These are phyloP conservation scores for Apodemia hepburni DNA, from an alignment of 2,888 invertebrate genomes.

Conservation along the genomic window DNA sequence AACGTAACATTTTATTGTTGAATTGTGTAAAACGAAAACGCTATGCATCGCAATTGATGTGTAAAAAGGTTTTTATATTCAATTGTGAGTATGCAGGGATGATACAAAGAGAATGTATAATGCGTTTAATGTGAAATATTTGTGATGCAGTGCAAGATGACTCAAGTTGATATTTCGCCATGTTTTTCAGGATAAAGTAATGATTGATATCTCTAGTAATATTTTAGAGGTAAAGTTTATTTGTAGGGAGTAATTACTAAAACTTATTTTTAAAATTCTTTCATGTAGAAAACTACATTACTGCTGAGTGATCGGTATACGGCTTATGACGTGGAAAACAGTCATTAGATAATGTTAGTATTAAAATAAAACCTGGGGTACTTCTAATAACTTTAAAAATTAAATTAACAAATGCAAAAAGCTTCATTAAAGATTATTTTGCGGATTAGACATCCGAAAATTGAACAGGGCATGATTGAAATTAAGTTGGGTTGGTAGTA, in stretches of 20 bases:
- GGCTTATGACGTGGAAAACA: too few relatives aligned
- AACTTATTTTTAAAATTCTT: too few relatives aligned
- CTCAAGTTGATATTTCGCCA: neutral
- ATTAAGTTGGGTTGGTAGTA: too few relatives aligned
- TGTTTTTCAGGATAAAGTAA: neutral
- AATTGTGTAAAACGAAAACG: neutral
- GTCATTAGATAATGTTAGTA: too few relatives aligned
- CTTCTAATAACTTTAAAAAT: neutral
- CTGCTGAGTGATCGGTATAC: too few relatives aligned
- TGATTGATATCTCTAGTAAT: neutral
- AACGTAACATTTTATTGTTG: neutral
- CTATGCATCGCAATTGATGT: conserved; percentile 3
- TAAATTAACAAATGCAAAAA: too few relatives aligned
- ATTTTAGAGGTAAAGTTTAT: too few relatives aligned
- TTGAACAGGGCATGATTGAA: too few relatives aligned
- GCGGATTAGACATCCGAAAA: neutral
- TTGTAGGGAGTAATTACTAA: too few relatives aligned
- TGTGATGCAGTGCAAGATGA: neutral
- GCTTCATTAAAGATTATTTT: too few relatives aligned
- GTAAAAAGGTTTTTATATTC: neutral
- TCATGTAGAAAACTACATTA: too few relatives aligned
- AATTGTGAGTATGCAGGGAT: neutral
- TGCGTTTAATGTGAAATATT: neutral
- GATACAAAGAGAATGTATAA: neutral
- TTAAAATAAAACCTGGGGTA: too few relatives aligned